phyloP scores from a whole-genome alignment of 2,797 vertebrate genomes.

The Argentina silus region DNA sequence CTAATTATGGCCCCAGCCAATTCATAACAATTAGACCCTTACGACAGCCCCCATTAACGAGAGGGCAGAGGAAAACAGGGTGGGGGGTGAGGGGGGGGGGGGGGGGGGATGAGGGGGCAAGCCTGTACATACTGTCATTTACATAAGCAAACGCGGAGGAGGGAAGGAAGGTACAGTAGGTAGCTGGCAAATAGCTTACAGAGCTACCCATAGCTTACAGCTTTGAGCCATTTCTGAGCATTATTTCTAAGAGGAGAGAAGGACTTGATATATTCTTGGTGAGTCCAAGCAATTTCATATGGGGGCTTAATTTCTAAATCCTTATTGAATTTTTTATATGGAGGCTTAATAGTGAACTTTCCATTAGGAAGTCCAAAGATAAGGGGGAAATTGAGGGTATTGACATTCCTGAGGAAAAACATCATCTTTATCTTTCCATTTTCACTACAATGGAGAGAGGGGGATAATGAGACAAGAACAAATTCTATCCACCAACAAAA shows the following conservation, averaged over 20 bases:
- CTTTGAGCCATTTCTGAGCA: conserved; percentile 37
- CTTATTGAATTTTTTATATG: conserved; percentile 75
- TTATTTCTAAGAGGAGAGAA: conserved; percentile 26
- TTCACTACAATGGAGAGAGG: conserved; percentile 42
- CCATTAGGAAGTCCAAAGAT: conserved; percentile 75
- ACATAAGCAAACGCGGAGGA: conserved; percentile 16
- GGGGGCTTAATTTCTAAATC: conserved; percentile 73
- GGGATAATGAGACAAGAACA: conserved; percentile 11
- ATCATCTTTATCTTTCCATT: conserved; percentile 65
- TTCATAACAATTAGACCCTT: conserved; percentile 86
- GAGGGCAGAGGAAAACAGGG: conserved; percentile 65
- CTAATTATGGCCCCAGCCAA: conserved; percentile 85
- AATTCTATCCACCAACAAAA: conserved; percentile 34
- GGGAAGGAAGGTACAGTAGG: conserved; percentile 21
- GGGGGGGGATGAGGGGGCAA: neutral
- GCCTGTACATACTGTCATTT: neutral
- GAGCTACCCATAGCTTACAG: conserved; percentile 27
- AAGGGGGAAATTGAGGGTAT: conserved; percentile 49
- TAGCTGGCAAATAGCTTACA: conserved; percentile 36
- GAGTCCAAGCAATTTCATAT: conserved; percentile 60
- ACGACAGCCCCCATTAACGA: conserved; percentile 83
- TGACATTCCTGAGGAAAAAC: conserved; percentile 39
- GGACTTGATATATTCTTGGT: conserved; percentile 24
- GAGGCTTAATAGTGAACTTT: conserved; percentile 71
- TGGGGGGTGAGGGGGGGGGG: conserved; percentile 20